These are phyloP conservation scores for Natator depressus DNA, from an alignment of 2,113 vertebrate species.

Conservation along the genomic window DNA sequence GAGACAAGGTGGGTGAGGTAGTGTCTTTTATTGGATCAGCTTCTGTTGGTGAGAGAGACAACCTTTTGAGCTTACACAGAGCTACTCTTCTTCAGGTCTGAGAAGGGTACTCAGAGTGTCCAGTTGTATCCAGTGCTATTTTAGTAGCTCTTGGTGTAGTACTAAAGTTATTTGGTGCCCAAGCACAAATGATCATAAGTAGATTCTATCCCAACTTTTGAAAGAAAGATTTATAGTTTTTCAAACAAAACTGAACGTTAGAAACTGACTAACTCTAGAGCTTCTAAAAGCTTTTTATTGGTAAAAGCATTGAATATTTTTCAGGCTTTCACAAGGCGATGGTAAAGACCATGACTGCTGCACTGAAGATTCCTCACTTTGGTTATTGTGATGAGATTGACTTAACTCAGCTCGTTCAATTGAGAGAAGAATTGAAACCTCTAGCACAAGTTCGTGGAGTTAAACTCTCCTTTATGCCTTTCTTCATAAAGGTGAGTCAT, in stretches of 20 bases:
- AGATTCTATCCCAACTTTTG: background rate
- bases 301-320: conserved; percentile 39
- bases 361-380: conserved; percentile 95
- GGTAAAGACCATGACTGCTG: conserved; percentile 93
- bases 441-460: conserved; percentile 82
- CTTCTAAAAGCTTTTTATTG: background rate
- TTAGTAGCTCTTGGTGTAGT: background rate
- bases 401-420: conserved; percentile 83
- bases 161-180: background rate
- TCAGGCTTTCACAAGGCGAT: conserved; percentile 95
- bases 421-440: conserved; percentile 85
- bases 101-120: background rate
- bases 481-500: conserved; percentile 93
- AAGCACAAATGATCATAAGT: background rate
- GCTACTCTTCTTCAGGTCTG: background rate
- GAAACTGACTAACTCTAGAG: background rate
- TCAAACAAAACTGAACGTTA: background rate
- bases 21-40: background rate
- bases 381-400: conserved; percentile 95
- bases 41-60: background rate
- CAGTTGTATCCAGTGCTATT: background rate
- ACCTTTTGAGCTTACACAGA: background rate
- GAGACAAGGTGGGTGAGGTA: background rate
- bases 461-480: conserved; percentile 95
- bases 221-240: background rate